Base-by-base conservation (phyloP, 2,888 invertebrate species). In the Gibbula magus region DNA sequence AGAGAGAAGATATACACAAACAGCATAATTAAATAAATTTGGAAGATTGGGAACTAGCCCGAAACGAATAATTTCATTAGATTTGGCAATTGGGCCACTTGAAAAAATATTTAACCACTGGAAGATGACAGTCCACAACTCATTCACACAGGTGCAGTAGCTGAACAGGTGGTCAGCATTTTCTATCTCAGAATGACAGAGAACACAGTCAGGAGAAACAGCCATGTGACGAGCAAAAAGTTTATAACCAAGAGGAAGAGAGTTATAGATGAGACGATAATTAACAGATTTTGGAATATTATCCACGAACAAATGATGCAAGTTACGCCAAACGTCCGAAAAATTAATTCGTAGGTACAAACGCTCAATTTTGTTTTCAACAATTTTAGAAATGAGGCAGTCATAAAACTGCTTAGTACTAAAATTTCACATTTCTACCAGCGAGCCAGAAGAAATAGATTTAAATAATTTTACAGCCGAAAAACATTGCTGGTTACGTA, bases 401-500 rank as follows among this genome's bases (percentile, higher is more conserved):
- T 16, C 18, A 10, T 70, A 70, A 70, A 70, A 70, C n/a, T 70
- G 35, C 18, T 39, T 70, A 70, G 70, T 1, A 32, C n/a, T 18
- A 18, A 70, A 39, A n/a, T 70, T 70, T 16, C 2, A 5, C 20
- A 70, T 1, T 16, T 70, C 70, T 3, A 2, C 35, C 35, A n/a
- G 32, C 29, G 32, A 16, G 4, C n/a, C 52, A 0, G 52, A 16
- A 74, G n/a, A 20, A 22, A 22, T 25, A 3, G 74, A 51, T 22
- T 52, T 16, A 52, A 74, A 74, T 22, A 25, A 13, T 25, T 75
- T 76, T 25, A 56, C 74, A 25, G 67, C 70, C 0, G 2, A 25
- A 20, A 78, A 35, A 78, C 77, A 75, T 22, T 45, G 20, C 61
- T 39, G 35, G 20, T 8, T n/a, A 2, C 79, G 22, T 16, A 81